Base-by-base conservation (phyloP, 2,797 vertebrate species). In the Sebastes vulpes region DNA sequence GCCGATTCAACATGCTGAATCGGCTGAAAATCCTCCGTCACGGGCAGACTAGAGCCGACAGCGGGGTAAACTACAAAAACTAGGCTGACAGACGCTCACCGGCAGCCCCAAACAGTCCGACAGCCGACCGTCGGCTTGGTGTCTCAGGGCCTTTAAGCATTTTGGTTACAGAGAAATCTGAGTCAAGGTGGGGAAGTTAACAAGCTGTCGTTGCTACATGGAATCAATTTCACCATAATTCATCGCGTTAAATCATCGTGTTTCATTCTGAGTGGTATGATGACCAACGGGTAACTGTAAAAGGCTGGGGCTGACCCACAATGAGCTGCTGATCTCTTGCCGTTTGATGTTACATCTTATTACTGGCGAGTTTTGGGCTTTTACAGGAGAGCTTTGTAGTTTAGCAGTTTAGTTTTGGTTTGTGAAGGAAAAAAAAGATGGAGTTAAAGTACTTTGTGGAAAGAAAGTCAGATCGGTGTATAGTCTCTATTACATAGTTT, bases 51-150 rank as follows among this genome's bases (percentile, higher is more conserved):
- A 42, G 38, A 42, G 38, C 38, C 38, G 38, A 42, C 5, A 6
- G 14, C 38, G 5, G 38, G 38, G 14, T 0, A 16, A 14, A 42
- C 38, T 16, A 42, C 38, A 42, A 42, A 42, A 42, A 42, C 38
- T 42, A 42, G 38, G 1, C 38, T 3, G 31, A 32, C 31, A 32
- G 31, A 32, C 14, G 38, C 38, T 42, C 38, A 42, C 38, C 14
- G 38, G 0, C 5, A 16, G 38, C 38, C 38, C 14, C 38, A 16
- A 42, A 42, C 38, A 14, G 38, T 42, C 14, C 14, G 0, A 0
- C 38, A 6, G 38, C 12, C 14, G 14, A 16, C 35, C 2, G 11
- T 38, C 35, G 4, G 35, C 35, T 38, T 16, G 38, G 38, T 42
- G 38, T 16, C 12, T 16, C 38, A 42, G 38, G 38, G 38, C 14